These are phyloP conservation scores for Syndactyla subalaris DNA, from an alignment of 2,797 vertebrate species.

Conservation along the genomic window DNA sequence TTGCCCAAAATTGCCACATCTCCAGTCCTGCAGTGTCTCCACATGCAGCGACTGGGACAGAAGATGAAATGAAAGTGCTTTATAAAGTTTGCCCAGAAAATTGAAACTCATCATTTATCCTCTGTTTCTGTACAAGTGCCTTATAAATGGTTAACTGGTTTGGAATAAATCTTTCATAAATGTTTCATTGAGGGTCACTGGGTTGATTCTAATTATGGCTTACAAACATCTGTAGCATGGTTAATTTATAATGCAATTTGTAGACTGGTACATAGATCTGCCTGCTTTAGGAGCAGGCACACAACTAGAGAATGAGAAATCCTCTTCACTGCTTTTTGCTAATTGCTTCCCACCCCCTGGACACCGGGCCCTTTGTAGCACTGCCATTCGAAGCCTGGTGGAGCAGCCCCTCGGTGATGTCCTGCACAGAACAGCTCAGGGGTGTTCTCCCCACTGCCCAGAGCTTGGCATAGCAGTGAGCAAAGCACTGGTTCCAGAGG, in stretches of 20 bases:
- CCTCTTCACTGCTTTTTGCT: not conserved
- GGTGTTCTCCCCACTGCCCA: not conserved
- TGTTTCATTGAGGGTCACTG: constrained; percentile 11
- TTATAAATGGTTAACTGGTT: constrained; percentile 7
- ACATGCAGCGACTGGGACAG: not conserved
- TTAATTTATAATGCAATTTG: constrained; percentile 32
- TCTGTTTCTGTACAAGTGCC: not conserved
- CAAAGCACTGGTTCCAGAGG: not conserved
- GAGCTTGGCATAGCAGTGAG: not conserved
- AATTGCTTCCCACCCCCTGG: not conserved
- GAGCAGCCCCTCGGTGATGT: not conserved
- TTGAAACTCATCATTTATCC: not conserved
- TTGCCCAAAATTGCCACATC: not conserved
- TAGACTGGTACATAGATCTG: not conserved
- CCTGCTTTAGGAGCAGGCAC: not conserved
- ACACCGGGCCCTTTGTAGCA: not conserved
- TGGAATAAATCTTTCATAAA: constrained; percentile 3
- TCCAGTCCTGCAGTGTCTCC: not conserved
- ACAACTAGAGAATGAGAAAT: not conserved
- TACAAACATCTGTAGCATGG: constrained; percentile 1
- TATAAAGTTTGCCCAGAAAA: not conserved
- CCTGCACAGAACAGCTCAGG: not conserved
- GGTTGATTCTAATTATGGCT: constrained; percentile 33
- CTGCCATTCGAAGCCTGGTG: not conserved
- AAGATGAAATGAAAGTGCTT: not conserved